These are phyloP conservation scores for Ciona savignyi DNA, from an alignment of 23 tunicate genomes.

Conservation along the genomic window DNA sequence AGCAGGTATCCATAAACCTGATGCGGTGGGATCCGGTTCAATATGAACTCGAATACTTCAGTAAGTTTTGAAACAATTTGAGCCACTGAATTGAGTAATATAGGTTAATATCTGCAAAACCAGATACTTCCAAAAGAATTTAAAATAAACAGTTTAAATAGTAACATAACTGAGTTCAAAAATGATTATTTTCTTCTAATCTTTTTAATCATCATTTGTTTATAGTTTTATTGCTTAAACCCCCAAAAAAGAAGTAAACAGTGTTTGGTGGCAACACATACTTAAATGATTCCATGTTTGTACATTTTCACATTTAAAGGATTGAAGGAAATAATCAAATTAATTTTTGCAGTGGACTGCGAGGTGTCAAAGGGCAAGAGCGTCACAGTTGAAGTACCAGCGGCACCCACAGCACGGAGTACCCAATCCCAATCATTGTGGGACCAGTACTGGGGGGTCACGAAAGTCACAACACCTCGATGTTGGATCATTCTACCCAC, in stretches of 20 bases:
- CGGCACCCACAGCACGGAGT: background rate
- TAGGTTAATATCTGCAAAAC: background rate
- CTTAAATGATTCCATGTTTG: too few species aligned
- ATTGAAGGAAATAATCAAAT: background rate
- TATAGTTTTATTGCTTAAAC: background rate
- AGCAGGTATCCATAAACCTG: background rate
- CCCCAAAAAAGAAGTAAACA: too few species aligned
- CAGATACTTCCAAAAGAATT: too few species aligned
- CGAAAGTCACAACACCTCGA: background rate
- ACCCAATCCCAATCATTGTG: background rate
- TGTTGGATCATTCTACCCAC: conserved; percentile 15
- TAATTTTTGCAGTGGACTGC: conserved; percentile 5
- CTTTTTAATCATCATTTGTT: too few species aligned
- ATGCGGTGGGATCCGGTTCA: background rate
- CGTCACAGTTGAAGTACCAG: background rate
- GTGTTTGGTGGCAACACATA: too few species aligned
- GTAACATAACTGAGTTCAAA: background rate
- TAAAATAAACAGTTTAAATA: too few species aligned
- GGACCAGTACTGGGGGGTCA: background rate
- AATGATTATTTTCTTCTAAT: background rate
- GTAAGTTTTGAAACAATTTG: background rate
- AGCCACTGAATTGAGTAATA: background rate
- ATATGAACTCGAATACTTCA: background rate
- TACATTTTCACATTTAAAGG: too few species aligned
- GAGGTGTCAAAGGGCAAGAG: background rate